Percentiles rank a stretch among this genome's conserved stretches.
These are phyloP conservation scores for Idaea biselata DNA, from an alignment of 2,888 invertebrate genomes.

Conservation along the genomic window DNA sequence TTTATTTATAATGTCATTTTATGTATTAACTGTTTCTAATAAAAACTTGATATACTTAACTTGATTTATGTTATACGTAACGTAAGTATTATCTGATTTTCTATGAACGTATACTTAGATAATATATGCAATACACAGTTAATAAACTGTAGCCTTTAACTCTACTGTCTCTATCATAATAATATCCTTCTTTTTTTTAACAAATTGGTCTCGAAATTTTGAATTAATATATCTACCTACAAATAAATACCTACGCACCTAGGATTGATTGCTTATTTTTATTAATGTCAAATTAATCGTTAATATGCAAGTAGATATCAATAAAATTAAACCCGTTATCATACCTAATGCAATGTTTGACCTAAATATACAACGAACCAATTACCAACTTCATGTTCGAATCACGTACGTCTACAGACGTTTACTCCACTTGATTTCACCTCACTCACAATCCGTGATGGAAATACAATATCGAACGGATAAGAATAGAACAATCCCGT, in stretches of 20 bases:
- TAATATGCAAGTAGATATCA: too few relatives aligned
- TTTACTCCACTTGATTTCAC: constrained; percentile 34
- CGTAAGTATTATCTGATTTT: too few relatives aligned
- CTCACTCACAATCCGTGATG: constrained; percentile 24
- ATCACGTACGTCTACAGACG: constrained; percentile 31
- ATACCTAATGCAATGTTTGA: constrained; percentile 16
- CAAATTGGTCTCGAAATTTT: not conserved
- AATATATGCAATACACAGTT: too few relatives aligned
- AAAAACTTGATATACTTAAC: not conserved
- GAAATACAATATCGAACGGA: constrained; percentile 23
- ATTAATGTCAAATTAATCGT: too few relatives aligned
- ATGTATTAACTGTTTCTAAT: not conserved
- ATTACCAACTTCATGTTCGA: constrained; percentile 23
- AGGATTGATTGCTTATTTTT: too few relatives aligned
- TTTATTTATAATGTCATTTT: too few relatives aligned
- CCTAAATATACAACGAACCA: constrained; percentile 26
- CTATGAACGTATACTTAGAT: too few relatives aligned
- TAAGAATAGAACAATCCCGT: not conserved
- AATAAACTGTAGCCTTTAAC: too few relatives aligned
- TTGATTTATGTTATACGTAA: too few relatives aligned
- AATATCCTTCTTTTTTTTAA: not conserved
- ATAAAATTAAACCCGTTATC: too few relatives aligned
- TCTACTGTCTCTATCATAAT: not conserved
- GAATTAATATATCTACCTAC: not conserved
- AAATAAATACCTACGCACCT: too few relatives aligned